These are phyloP conservation scores for Mechanitis mazaeus DNA, from an alignment of 2,888 invertebrate genomes.

Conservation along the genomic window DNA sequence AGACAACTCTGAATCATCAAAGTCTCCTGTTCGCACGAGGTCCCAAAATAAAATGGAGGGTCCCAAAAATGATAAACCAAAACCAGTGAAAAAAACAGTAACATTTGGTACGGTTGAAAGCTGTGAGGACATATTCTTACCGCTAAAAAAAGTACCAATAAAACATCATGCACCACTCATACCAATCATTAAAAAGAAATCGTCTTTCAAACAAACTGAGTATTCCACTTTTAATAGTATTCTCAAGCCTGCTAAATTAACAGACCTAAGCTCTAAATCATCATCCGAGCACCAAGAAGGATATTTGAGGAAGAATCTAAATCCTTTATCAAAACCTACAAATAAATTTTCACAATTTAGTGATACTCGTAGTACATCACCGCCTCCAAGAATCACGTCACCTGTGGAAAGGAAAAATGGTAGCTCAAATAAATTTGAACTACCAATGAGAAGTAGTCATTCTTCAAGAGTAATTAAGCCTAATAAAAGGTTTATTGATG, in stretches of 20 bases:
- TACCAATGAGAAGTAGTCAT: constrained; percentile 88
- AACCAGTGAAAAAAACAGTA: constrained; percentile 78
- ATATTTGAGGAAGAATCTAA: constrained; percentile 65
- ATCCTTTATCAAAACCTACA: constrained; percentile 66
- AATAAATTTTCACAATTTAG: constrained; percentile 69
- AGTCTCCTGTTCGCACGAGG: constrained; percentile 67
- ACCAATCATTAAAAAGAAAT: constrained; percentile 80
- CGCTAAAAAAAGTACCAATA: constrained; percentile 74
- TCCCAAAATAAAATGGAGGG: constrained; percentile 75
- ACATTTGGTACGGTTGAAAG: constrained; percentile 80
- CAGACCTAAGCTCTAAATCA: constrained; percentile 78
- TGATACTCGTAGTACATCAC: constrained; percentile 67
- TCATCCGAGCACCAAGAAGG: constrained; percentile 70
- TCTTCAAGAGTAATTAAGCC: constrained; percentile 92
- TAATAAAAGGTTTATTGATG: constrained; percentile 88
- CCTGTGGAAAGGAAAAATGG: constrained; percentile 58
- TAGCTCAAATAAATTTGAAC: constrained; percentile 79
- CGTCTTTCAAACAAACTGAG: constrained; percentile 73
- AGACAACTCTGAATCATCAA: constrained; percentile 48
- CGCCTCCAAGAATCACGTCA: constrained; percentile 63
- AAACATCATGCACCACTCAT: constrained; percentile 78
- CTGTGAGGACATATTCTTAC: constrained; percentile 77
- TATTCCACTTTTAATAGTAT: constrained; percentile 77
- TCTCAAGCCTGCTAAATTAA: constrained; percentile 78
- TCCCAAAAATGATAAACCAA: constrained; percentile 60